Evolutionary conservation across 2,113 vertebrate genomes (phyloP).

Genomic region (Elanus axillaris): DNA sequence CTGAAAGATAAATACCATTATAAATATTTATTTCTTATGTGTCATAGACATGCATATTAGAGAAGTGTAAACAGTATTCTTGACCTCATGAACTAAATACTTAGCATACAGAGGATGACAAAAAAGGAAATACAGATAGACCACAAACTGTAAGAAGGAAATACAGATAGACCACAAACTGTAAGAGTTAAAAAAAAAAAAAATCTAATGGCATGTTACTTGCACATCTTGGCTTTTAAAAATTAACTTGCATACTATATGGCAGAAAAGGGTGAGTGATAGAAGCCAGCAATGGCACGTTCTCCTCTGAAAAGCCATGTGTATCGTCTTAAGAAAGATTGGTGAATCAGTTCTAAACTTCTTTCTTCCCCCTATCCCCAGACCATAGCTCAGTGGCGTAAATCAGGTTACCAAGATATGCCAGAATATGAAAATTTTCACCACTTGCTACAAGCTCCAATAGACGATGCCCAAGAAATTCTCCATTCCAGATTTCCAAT

Average conservation of each 20-base stretch:
- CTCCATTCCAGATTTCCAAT: slow-evolving; percentile 94
- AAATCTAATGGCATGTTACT: background rate
- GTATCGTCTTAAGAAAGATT: background rate
- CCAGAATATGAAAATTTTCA: slow-evolving; percentile 93
- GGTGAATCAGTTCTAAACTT: background rate
- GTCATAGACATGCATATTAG: background rate
- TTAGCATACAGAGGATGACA: background rate
- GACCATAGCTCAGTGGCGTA: slow-evolving; percentile 96
- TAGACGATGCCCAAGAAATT: slow-evolving; percentile 95
- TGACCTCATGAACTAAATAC: background rate
- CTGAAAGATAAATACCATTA: background rate
- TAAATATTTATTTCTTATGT: background rate
- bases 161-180: background rate
- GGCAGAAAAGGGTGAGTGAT: background rate
- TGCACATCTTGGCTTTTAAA: background rate
- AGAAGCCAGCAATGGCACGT: background rate
- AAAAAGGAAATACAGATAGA: background rate
- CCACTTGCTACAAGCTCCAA: slow-evolving; percentile 91
- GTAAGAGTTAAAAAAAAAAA: background rate
- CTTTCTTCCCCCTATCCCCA: slow-evolving; percentile 65
- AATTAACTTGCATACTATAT: background rate
- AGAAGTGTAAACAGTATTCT: background rate
- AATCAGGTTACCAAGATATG: slow-evolving; percentile 95
- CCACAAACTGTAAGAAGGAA: background rate
- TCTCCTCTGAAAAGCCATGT: background rate